Percentiles rank a stretch among this genome's conserved stretches.
phyloP scores from a whole-genome alignment of 2,797 vertebrate genomes.

The Phrynocephalus vlangalii region DNA sequence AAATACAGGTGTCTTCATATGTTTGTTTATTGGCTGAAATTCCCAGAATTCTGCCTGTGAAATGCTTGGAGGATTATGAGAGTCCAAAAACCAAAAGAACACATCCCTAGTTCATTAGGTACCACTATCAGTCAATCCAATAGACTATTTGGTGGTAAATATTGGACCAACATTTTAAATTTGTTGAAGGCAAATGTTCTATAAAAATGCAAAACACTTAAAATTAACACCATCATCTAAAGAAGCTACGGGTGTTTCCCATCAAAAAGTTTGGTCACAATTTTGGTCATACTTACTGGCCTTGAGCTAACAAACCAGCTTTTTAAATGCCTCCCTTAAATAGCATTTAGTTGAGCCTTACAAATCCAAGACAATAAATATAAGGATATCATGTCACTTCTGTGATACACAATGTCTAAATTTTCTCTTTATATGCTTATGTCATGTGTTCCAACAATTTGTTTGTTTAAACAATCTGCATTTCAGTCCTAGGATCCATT shows the following conservation, averaged over 20 bases:
- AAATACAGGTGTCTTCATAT: too few species aligned
- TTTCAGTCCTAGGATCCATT: not conserved
- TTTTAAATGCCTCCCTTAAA: not conserved
- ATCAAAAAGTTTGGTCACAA: not conserved
- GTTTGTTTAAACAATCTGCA: not conserved
- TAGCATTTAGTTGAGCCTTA: slow-evolving; percentile 1
- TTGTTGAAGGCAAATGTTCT: not conserved
- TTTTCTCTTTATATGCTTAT: slow-evolving; percentile 12
- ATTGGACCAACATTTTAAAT: not conserved
- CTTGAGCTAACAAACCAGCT: not conserved
- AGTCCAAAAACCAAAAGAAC: too few species aligned
- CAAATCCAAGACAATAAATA: slow-evolving; percentile 26
- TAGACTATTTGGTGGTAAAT: too few species aligned
- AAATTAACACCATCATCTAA: not conserved
- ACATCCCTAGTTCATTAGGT: too few species aligned
- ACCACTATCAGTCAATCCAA: too few species aligned
- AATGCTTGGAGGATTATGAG: too few species aligned
- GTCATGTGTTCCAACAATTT: not conserved
- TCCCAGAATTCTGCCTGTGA: too few species aligned
- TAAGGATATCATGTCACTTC: not conserved
- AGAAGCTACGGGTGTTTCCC: not conserved
- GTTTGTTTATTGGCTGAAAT: too few species aligned
- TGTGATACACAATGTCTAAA: slow-evolving; percentile 26
- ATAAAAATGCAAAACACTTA: not conserved
- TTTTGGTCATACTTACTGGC: not conserved